phyloP scores from a whole-genome alignment of 2,888 invertebrate genomes.

The Podotricha telesiphe region DNA sequence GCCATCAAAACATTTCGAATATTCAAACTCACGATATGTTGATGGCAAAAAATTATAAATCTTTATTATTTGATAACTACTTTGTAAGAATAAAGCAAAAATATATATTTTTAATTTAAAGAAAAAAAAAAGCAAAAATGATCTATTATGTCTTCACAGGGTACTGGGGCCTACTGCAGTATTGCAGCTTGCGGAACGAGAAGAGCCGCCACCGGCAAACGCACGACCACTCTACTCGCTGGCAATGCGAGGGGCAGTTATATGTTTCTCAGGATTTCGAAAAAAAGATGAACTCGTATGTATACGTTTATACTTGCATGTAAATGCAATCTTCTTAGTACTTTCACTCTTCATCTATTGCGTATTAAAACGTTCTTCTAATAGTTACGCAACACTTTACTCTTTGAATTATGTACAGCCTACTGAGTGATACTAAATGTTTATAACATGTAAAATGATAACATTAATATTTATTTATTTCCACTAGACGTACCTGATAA shows the following conservation, averaged over 20 bases:
- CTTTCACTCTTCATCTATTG: not conserved
- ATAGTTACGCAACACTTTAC: not conserved
- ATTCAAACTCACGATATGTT: too few relatives aligned
- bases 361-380: not conserved
- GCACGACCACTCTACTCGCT: conserved; percentile 93
- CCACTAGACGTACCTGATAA: conserved; percentile 91
- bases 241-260: conserved; percentile 93
- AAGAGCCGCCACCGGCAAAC: conserved; percentile 88
- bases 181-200: conserved; percentile 88
- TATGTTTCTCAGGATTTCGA: conserved; percentile 96
- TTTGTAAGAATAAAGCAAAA: too few relatives aligned
- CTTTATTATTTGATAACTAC: too few relatives aligned
- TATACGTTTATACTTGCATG: conserved; percentile 3
- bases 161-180: conserved; percentile 92
- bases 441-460: not conserved
- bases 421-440: too few relatives aligned
- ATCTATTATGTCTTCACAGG: conserved; percentile 62
- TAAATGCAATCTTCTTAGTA: not conserved
- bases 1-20: too few relatives aligned
- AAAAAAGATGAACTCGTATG: conserved; percentile 95
- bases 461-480: not conserved
- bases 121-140: not conserved
- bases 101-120: too few relatives aligned
- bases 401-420: not conserved
- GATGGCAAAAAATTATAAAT: too few relatives aligned